Base-by-base conservation (phyloP, 2,113 vertebrate species). In the Anarrhichthys ocellatus region DNA sequence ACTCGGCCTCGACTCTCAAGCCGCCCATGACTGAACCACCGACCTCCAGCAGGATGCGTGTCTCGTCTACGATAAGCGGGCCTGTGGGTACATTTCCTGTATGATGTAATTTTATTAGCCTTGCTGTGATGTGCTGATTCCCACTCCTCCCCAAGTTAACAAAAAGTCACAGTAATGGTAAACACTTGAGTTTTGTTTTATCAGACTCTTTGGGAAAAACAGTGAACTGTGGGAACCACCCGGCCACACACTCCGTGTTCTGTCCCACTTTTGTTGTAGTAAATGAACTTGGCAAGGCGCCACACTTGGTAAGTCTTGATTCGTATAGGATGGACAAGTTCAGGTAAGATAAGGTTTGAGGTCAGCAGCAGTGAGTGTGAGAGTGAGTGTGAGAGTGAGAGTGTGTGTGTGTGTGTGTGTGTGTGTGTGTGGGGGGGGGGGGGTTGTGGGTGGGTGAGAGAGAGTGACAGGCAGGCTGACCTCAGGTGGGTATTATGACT, bases 311-410 rank as follows among this genome's bases (percentile, higher is more conserved):
- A 83, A 89, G 86, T 91, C 64, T 83, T 86, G 82, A 87, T 79
- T 72, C 83, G 78, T 91, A 80, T 83, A 92, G 88, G 94, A 93
- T 77, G 90, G 88, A 92, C 92, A 86, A 91, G 89, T 92, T 84
- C 93, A 95, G 94, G 94, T 95, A 95, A 94, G 94, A 81, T 67
- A n/a, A 87, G 87, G 85, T 87, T 64, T 63, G 87, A 85, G 91
- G 89, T 90, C 83, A 70, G 79, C 73, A 13, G 65, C 42, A 2
- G 80, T 27, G 34, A 36, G 80, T 9, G 72, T 44, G 59, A 4
- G 18, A 2, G 64, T 9, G 66, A 9, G 62, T n/a, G n/a, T n/a
- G n/a, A 10, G 71, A 38, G 80, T 15, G 54, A 9, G 42, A 17
- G 59, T 38, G 50, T 40, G 75, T 29, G 77, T 36, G 78, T 1